Evolutionary conservation across 2,888 invertebrate genomes (phyloP).

Genomic region (Chaetoderma sp.): DNA sequence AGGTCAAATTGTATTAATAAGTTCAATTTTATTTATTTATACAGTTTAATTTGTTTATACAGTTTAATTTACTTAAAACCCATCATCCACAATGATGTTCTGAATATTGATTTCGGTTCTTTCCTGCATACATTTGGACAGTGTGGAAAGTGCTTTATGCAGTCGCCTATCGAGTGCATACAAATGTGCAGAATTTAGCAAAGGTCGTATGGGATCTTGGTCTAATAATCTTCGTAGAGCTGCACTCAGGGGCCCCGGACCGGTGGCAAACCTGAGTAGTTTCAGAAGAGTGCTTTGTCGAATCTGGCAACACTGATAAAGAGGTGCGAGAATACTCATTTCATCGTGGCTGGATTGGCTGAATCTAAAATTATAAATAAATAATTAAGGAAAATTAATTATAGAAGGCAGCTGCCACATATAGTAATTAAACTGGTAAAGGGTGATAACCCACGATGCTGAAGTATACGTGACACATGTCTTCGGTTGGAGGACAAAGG

Average conservation of each 20-base stretch:
- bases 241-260: slow-evolving; percentile 75
- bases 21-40: no score
- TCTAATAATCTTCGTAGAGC: slow-evolving; percentile 83
- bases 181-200: slow-evolving; percentile 93
- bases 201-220: slow-evolving; percentile 85
- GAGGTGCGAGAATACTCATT: slow-evolving; percentile 91
- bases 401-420: no score
- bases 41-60: no score
- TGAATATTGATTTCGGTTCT: slow-evolving; percentile 36
- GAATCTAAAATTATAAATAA: slow-evolving; percentile 73
- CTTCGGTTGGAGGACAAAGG: no score
- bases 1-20: no score
- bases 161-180: slow-evolving; percentile 90
- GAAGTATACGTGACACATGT: no score
- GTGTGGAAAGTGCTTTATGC: slow-evolving; percentile 45
- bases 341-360: slow-evolving; percentile 94
- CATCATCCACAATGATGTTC: slow-evolving; percentile 50
- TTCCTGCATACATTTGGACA: slow-evolving; percentile 45
- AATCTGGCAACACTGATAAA: slow-evolving; percentile 94
- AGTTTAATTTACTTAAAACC: no score
- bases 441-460: no score
- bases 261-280: slow-evolving; percentile 74
- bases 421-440: no score
- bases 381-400: no score
- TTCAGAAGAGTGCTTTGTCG: slow-evolving; percentile 86